Conservation (phyloP, 2,113 vertebrate genomes). For the Origma solitaria region DNA sequence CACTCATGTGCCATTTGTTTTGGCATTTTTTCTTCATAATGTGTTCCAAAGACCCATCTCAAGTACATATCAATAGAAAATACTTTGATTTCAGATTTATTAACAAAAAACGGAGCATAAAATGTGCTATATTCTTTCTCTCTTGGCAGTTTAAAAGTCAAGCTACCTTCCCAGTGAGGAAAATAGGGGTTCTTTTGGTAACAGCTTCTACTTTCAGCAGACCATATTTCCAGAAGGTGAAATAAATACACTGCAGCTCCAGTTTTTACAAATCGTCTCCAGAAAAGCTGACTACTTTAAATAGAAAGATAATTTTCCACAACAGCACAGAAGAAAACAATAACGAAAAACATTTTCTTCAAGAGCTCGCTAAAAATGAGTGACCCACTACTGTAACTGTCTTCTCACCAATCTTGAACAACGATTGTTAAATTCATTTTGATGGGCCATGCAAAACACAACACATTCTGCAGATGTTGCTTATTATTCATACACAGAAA, state of each 20-base stretch:
- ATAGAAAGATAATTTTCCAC: neutral
- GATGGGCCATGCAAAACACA: neutral
- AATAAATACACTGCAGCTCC: neutral
- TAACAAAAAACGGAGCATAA: neutral
- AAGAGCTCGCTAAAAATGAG: neutral
- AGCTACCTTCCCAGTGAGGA: neutral
- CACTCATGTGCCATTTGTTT: neutral
- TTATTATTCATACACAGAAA: neutral
- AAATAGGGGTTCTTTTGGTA: accelerated
- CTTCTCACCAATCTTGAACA: neutral
- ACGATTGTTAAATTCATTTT: neutral
- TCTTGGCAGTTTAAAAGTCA: neutral
- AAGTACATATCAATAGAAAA: neutral
- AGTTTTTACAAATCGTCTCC: neutral
- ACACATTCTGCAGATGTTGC: accelerated
- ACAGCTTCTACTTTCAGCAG: neutral
- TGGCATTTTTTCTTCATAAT: neutral
- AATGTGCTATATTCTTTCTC: neutral
- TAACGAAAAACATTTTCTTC: neutral
- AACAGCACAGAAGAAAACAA: neutral
- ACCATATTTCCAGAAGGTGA: neutral
- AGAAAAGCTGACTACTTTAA: neutral
- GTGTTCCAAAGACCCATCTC: neutral
- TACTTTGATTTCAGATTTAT: neutral
- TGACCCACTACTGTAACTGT: neutral